Evolutionary conservation across 2,797 vertebrate species (phyloP).

Genomic region (Sebastes diploproa): DNA sequence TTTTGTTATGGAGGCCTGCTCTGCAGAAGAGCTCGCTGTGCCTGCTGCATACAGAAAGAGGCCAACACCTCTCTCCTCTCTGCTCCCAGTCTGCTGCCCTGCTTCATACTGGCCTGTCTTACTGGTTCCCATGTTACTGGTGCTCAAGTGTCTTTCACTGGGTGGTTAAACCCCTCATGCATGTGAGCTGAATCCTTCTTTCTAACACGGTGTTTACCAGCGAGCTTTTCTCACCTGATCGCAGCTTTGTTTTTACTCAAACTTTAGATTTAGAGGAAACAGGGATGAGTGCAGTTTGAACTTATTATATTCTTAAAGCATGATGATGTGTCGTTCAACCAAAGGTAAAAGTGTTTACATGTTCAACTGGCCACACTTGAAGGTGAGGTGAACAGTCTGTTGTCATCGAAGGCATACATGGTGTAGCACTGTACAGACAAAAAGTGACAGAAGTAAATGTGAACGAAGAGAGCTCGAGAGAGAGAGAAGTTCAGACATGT

Average conservation of each 20-base stretch:
- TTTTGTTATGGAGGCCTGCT: constrained; percentile 74
- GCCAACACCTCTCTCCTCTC: constrained; percentile 49
- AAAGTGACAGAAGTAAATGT: neutral
- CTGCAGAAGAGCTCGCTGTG: constrained; percentile 49
- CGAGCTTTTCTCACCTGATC: neutral
- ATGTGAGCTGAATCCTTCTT: neutral
- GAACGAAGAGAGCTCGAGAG: neutral
- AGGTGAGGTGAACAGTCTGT: neutral
- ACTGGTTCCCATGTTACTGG: neutral
- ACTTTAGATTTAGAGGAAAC: neutral
- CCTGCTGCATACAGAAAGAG: constrained; percentile 62
- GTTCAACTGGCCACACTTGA: neutral
- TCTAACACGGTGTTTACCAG: neutral
- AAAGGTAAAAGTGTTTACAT: neutral
- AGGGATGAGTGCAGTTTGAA: neutral
- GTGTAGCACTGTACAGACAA: neutral
- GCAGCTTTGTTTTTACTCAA: neutral
- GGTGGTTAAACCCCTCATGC: neutral
- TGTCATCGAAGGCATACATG: neutral
- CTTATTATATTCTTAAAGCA: neutral
- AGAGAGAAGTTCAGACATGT: neutral
- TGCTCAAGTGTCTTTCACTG: neutral
- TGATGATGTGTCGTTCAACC: neutral
- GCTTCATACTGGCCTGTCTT: neutral
- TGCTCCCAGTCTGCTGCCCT: constrained; percentile 4